Evolutionary conservation across 1,140 invertebrate genomes (phyloP), one percentile per base, ranked within the genome.

Genomic region (Mactra quadrangularis): DNA sequence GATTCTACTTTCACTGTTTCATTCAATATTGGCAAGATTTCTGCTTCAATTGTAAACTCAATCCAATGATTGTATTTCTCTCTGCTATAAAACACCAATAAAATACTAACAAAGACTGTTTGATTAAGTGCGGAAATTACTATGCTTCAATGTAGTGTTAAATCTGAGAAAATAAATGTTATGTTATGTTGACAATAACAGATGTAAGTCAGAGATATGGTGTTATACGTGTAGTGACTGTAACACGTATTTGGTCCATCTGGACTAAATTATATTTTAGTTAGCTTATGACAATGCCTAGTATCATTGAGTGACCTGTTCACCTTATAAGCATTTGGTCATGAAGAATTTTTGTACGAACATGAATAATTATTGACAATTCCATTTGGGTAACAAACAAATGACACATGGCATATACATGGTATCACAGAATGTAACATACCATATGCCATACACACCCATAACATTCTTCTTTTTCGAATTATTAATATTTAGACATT

Each of bases 91-190:
- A 76, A 3, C 62, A 35, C 33, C 59, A 76, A 62, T 76, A 76
- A 76, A 76, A 62, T 13, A 9, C 35, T 50, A 38, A 64, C 74
- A 76, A 64, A 64, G 71, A 62, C 19, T 31, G 29, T 47, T 64
- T 76, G 53, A 76, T 76, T 62, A 62, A 60, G n/a, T 31, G 35
- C 29, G 59, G 74, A 64, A 76, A 76, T 76, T 76, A 41, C 57
- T 47, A 64, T 31, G 53, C 31, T 76, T 29, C n/a, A 41, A 71
- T 71, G 38, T 33, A n/a, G 66, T 25, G 31, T 71, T 71, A 53
- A 50, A 31, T 45, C 29, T 11, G 31, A n/a, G 2, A 35, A 35
- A 62, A 29, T 35, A 38, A 29, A 19, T n/a, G 29, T 45, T 41
- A 27, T 45, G 41, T 15, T 64, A 45, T 64, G 47, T 64, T 3